Evolutionary conservation across 2,113 vertebrate genomes (phyloP), one percentile per base, ranked within the genome.

Genomic region (Xiphophorus maculatus): DNA sequence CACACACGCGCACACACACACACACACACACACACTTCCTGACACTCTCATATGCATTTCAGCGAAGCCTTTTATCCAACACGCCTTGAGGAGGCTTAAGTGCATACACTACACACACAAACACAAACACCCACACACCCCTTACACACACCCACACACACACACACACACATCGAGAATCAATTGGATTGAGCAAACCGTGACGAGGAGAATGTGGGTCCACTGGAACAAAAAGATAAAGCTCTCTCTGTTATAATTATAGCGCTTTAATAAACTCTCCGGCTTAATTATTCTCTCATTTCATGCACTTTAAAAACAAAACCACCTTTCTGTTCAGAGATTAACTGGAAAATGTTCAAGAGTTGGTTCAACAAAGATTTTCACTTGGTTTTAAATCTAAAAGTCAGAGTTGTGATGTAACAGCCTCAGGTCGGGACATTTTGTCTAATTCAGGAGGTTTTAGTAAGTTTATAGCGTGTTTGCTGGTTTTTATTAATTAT

Each of bases 51-150:
- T 35, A 68, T 77, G 89, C 82, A 82, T 86, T 87, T 86, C 33
- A 32, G 76, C 62, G 54, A 75, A 90, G 77, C 85, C 87, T 90
- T 90, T 90, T 87, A 92, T 87, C 86, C 71, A 79, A 75, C 84
- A 80, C 74, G 76, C 84, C 86, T 90, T 80, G 77, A 83, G 81
- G 81, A 87, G 69, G 77, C 69, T 85, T 90, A 87, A 90, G 88
- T 90, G 90, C 88, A 87, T 35, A 71, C 65, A 66, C 44, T 48
- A 61, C 32, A 28, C 15, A 61, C 42, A 48, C 42, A 37, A 65
- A 29, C 70, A 68, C 37, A 28, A 48, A 48, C 35, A 28, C 65
- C 0, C 35, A 10, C 35, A 0, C 35, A 35, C 64, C 8, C 54
- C 32, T 6, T 8, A 63, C n/a, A 14, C 74, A 61, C 35, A 19